phyloP scores from a whole-genome alignment of 2,797 vertebrate genomes.

The Fratercula arctica region DNA sequence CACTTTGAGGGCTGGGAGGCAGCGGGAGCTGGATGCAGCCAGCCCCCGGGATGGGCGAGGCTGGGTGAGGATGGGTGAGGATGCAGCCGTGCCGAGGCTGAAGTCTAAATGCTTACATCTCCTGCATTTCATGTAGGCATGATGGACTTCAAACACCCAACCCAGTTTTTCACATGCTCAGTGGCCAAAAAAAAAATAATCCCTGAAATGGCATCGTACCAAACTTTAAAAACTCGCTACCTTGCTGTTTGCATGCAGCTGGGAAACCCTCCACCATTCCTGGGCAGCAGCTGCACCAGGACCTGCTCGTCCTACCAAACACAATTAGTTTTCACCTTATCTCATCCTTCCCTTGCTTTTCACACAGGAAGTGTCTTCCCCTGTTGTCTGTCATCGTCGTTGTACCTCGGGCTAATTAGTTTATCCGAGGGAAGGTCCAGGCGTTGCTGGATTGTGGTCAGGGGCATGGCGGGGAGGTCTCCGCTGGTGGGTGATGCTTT shows the following conservation, averaged over 20 bases:
- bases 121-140: neutral
- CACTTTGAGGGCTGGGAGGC: neutral
- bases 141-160: neutral
- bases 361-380: neutral
- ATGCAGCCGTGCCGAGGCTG: neutral
- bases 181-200: neutral
- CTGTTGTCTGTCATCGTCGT: rapidly evolving
- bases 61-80: neutral
- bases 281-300: neutral
- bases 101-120: neutral
- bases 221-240: neutral
- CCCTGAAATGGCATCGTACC: neutral
- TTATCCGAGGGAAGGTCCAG: neutral
- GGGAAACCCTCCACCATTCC: neutral
- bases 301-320: neutral
- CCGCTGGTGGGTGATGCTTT: neutral
- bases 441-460: rapidly evolving
- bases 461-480: rapidly evolving
- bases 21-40: neutral
- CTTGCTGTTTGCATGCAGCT: neutral
- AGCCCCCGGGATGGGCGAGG: neutral
- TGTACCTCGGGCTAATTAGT: neutral
- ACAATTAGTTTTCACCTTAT: neutral
- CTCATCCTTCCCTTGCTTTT: neutral
- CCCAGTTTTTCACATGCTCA: neutral